phyloP scores from a whole-genome alignment of 2,888 invertebrate genomes.

The Lutraria lutraria region DNA sequence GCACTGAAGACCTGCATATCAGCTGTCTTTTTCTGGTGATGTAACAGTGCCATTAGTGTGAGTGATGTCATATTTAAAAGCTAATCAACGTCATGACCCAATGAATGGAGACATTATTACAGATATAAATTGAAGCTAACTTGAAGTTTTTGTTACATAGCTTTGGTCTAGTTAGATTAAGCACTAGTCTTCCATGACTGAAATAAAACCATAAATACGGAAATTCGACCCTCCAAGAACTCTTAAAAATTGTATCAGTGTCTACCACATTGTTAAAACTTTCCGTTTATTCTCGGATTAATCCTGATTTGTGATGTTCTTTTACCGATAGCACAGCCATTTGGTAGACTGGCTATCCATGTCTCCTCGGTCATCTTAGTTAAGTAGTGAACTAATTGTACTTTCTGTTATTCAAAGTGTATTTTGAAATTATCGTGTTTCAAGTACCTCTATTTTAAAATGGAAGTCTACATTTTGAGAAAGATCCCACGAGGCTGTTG shows the following conservation, averaged over 20 bases:
- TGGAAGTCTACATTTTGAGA: not conserved
- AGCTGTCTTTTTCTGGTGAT: not conserved
- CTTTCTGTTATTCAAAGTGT: not conserved
- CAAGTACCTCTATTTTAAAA: not conserved
- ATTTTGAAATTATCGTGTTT: not conserved
- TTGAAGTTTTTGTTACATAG: not conserved
- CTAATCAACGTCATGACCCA: not conserved
- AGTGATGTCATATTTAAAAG: not conserved
- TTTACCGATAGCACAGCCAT: not conserved
- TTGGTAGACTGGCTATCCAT: not conserved
- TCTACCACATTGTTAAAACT: not conserved
- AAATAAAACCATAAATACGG: not conserved
- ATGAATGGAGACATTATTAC: not conserved
- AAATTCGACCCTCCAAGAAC: not conserved
- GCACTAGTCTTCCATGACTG: not conserved
- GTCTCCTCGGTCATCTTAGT: not conserved
- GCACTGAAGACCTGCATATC: no score
- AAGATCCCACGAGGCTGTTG: not conserved
- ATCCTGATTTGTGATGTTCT: not conserved
- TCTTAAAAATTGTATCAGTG: not conserved
- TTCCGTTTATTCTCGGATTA: not conserved
- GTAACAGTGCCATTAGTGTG: not conserved
- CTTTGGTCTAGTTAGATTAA: not conserved
- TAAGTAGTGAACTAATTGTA: not conserved
- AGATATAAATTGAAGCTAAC: not conserved